Base-by-base conservation (phyloP, 2,113 vertebrate genomes). In the Seriola quinqueradiata region DNA sequence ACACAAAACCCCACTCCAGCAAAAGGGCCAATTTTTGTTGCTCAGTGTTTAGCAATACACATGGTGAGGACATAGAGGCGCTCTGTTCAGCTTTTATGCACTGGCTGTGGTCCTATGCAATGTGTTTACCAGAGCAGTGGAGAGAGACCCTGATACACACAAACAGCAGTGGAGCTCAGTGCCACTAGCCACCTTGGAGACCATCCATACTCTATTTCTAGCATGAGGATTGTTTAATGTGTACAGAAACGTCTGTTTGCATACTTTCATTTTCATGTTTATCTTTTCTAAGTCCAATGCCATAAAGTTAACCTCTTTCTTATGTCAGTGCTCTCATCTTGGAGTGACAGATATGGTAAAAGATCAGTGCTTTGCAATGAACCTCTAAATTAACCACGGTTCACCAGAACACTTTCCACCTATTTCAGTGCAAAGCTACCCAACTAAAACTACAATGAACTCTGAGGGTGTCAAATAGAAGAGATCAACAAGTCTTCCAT, bases 91-190 rank as follows among this genome's bases (percentile, higher is more conserved):
- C 90, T 89, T 87, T 83, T 86, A 79, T 89, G 92, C 86, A 87
- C 92, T 94, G 93, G 93, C 93, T 90, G 67, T 79, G 90, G 85
- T 92, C 90, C 93, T 92, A 74, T 89, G 86, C 85, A 92, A 91
- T 79, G 88, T 94, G 92, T 95, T 94, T 93, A 90, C 89, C 86
- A 61, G 85, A 86, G 85, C 91, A 92, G 40, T 71, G 87, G 90
- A 88, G 90, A 92, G 90, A 90, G 81, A 92, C 81, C 61, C 82
- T 78, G 81, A 77, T 75, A 61, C 77, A 84, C 82, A 77, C 87
- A 93, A 93, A 94, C 77, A 92, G 82, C 82, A 84, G 57, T 74
- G 77, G 77, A 84, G 84, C 74, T 85, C 71, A 40, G 76, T 87
- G 71, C 73, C 91, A 85, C 71, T 71, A 58, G 82, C 72, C 82